These are phyloP conservation scores for Sesia apiformis DNA, from an alignment of 2,888 invertebrate species.

Conservation along the genomic window DNA sequence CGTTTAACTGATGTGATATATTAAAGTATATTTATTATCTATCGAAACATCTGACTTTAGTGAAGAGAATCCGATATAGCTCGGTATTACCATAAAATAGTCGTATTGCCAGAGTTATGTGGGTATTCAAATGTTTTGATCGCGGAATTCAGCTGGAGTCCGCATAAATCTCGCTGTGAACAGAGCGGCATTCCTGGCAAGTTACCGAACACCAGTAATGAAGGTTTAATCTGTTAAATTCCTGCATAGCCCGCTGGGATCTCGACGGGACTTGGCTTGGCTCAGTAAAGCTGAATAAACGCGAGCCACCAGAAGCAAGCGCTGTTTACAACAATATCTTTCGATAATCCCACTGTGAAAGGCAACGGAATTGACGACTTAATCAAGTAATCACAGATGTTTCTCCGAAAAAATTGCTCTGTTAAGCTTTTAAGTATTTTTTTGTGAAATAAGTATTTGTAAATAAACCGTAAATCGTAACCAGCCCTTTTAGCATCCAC, in stretches of 20 bases:
- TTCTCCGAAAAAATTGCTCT: too few relatives aligned
- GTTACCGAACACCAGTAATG: conserved; percentile 59
- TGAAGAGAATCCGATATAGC: background rate
- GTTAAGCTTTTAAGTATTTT: too few relatives aligned
- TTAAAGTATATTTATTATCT: too few relatives aligned
- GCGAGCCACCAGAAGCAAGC: background rate
- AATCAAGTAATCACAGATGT: too few relatives aligned
- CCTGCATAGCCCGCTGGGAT: conserved; percentile 42
- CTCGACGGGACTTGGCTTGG: conserved; percentile 27
- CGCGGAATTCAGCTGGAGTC: conserved; percentile 30
- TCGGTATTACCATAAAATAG: conserved; percentile 44
- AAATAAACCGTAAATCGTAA: too few relatives aligned
- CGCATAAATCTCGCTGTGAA: conserved; percentile 53
- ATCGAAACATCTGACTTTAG: background rate
- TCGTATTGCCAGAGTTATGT: conserved; percentile 38
- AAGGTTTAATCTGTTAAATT: conserved; percentile 54
- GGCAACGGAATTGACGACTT: too few relatives aligned
- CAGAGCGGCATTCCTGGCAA: conserved; percentile 44
- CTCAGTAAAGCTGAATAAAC: conserved; percentile 5
- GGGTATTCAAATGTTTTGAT: conserved; percentile 39
- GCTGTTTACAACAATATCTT: too few relatives aligned
- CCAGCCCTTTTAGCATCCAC: too few relatives aligned
- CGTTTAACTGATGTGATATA: too few relatives aligned
- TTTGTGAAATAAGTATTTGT: too few relatives aligned
- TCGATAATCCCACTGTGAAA: too few relatives aligned